A percentile compares a stretch with the other conserved stretches of the same genome.
phyloP scores from a whole-genome alignment of 2,113 vertebrate species.

The Bagarius yarrelli region DNA sequence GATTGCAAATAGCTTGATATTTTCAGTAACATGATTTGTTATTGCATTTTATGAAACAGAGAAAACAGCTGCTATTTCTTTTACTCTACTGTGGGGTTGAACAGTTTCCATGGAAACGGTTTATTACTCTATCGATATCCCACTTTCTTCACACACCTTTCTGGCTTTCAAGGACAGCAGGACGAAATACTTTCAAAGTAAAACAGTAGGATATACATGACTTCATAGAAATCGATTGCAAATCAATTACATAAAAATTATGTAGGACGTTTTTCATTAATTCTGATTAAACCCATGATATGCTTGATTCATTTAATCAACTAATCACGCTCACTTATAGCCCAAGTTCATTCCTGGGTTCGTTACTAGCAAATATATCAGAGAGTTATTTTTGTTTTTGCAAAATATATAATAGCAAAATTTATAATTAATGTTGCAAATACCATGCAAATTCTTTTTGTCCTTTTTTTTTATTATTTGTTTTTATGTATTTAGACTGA shows the following conservation, averaged over 20 bases:
- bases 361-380: neutral
- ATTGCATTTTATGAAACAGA: neutral
- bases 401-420: too few species aligned
- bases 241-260: neutral
- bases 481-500: too few species aligned
- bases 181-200: neutral
- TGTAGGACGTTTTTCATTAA: neutral
- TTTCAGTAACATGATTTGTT: neutral
- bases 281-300: neutral
- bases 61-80: conserved; percentile 13
- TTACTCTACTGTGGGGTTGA: conserved; percentile 8
- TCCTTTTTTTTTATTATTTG: too few species aligned
- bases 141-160: conserved; percentile 4
- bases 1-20: neutral
- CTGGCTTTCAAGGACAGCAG: conserved; percentile 8
- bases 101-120: conserved; percentile 40
- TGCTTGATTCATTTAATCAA: neutral
- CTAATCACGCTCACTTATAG: neutral
- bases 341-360: too few species aligned
- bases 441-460: too few species aligned
- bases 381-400: too few species aligned
- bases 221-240: neutral
- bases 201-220: neutral
- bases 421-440: too few species aligned
- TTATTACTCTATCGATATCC: conserved; percentile 23